phyloP scores from a whole-genome alignment of 2,113 vertebrate species.

The Dasyprocta punctata region DNA sequence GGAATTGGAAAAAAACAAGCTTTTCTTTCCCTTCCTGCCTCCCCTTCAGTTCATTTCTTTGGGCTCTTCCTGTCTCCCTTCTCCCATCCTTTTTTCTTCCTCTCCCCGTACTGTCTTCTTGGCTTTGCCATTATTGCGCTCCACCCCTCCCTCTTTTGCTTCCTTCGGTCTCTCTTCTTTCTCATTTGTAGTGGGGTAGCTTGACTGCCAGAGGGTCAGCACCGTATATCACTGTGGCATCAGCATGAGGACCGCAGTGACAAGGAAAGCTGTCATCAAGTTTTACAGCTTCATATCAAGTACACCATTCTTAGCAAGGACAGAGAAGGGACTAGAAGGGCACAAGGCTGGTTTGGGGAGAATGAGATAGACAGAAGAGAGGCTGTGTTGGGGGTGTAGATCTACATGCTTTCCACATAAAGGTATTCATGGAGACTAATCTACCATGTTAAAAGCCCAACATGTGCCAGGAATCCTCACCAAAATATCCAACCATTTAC shows the following conservation, averaged over 20 bases:
- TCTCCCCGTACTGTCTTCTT: background rate
- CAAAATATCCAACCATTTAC: no score
- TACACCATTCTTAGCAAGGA: constrained; percentile 31
- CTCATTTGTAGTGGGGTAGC: constrained; percentile 38
- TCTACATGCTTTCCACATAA: background rate
- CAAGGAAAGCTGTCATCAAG: constrained; percentile 54
- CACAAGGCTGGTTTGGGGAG: background rate
- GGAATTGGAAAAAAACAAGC: background rate
- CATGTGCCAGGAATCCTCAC: background rate
- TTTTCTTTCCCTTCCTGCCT: background rate
- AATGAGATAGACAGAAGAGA: background rate
- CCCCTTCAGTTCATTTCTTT: accelerated
- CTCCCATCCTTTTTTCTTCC: background rate
- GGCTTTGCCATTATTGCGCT: background rate
- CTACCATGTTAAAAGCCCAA: background rate
- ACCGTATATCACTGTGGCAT: background rate
- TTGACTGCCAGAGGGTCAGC: constrained; percentile 22
- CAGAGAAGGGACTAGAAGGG: background rate
- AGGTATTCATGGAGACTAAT: background rate
- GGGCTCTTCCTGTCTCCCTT: background rate
- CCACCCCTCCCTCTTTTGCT: background rate
- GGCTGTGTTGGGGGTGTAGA: background rate
- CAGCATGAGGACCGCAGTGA: background rate
- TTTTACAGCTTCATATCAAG: constrained; percentile 80
- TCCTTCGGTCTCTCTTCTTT: constrained; percentile 7